Evolutionary conservation across 2,113 vertebrate genomes (phyloP).

Genomic region (Prionailurus viverrinus): DNA sequence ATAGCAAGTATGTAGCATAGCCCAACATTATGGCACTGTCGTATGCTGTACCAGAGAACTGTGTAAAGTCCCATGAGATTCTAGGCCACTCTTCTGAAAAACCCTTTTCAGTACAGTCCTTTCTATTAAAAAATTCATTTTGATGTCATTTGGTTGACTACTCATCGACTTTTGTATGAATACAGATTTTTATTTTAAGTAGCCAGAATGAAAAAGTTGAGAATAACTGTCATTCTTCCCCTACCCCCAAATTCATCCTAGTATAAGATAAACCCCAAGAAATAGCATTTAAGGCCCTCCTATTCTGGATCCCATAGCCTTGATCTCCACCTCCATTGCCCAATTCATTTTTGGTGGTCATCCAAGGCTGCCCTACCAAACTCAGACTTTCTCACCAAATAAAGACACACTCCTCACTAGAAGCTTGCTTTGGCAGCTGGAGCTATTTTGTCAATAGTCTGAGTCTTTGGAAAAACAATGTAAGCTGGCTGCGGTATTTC

Average conservation of each 20-base stretch:
- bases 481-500: conserved; percentile 40
- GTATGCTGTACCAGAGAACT: neutral
- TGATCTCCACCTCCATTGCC: neutral
- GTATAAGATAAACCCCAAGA: neutral
- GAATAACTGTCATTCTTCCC: neutral
- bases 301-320: neutral
- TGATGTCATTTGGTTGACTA: neutral
- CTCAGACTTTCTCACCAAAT: neutral
- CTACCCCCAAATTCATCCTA: neutral
- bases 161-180: neutral
- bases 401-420: neutral
- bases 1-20: neutral
- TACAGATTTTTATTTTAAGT: conserved; percentile 2
- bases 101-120: neutral
- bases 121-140: conserved; percentile 16
- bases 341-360: conserved; percentile 23
- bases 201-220: neutral
- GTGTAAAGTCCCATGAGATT: neutral
- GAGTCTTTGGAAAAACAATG: conserved; percentile 48
- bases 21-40: neutral
- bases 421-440: neutral
- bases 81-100: conserved; percentile 5
- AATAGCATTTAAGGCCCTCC: neutral
- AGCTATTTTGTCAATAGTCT: neutral
- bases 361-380: neutral